Evolutionary conservation across 2,888 invertebrate species (phyloP).

Genomic region (Andrena hattorfiana): DNA sequence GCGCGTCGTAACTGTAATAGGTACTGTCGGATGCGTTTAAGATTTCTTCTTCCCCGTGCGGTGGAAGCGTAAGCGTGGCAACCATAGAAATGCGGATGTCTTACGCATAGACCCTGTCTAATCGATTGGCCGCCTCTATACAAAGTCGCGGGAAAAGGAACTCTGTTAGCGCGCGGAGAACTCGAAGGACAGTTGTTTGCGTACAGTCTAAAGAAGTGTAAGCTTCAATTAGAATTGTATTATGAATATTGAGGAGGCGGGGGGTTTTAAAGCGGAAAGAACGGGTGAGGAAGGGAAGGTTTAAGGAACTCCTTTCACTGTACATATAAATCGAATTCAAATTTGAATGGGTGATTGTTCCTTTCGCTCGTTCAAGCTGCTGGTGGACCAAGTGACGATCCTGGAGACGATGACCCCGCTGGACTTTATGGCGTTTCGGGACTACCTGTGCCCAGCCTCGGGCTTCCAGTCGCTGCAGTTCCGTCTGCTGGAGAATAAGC

Average conservation of each 20-base stretch:
- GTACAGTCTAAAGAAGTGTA: no score
- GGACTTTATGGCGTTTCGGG: constrained; percentile 99
- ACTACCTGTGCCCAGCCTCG: constrained; percentile 96
- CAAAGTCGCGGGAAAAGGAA: not conserved
- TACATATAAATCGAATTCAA: no score
- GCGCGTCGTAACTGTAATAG: not conserved
- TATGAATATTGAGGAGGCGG: no score
- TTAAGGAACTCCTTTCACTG: no score
- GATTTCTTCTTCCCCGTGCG: constrained; percentile 3
- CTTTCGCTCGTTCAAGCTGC: constrained; percentile 87
- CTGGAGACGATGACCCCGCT: constrained; percentile 99
- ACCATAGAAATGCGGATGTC: constrained; percentile 76
- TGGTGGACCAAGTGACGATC: constrained; percentile 98
- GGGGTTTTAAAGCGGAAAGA: no score
- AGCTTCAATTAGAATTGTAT: no score
- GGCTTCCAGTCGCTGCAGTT: constrained; percentile 99
- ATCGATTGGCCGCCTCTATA: constrained; percentile 39
- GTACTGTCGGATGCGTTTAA: not conserved
- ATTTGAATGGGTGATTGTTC: not conserved
- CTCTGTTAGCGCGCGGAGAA: not conserved
- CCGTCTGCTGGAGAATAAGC: constrained; percentile 97
- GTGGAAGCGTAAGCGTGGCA: constrained; percentile 57
- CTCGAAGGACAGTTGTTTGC: not conserved
- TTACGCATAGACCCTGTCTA: constrained; percentile 59
- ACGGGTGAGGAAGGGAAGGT: no score